Evolutionary conservation across 2,797 vertebrate genomes (phyloP).

Genomic region (Cynodonichthys magdalenae): DNA sequence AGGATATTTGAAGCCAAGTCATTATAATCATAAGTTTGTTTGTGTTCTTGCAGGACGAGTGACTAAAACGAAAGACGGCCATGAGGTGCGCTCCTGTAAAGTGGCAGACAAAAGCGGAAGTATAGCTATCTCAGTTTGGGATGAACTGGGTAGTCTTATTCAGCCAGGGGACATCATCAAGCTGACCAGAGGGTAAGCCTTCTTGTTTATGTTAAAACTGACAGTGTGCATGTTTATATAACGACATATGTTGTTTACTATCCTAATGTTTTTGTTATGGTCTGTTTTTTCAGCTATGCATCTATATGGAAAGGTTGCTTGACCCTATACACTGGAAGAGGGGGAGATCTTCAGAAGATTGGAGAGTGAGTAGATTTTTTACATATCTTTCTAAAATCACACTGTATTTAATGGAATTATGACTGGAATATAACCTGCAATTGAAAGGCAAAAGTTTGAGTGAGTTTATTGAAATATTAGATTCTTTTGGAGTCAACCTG

Average conservation of each 20-base stretch:
- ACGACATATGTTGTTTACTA: too few species aligned
- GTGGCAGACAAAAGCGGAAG: slow-evolving; percentile 97
- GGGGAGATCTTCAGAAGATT: slow-evolving; percentile 97
- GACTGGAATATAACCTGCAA: too few species aligned
- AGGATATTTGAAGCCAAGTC: too few species aligned
- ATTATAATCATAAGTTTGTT: not conserved
- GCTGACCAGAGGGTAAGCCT: slow-evolving; percentile 92
- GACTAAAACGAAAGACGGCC: slow-evolving; percentile 98
- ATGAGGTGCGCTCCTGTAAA: slow-evolving; percentile 97
- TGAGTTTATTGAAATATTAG: too few species aligned
- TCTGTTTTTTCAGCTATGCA: slow-evolving; percentile 86
- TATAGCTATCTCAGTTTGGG: slow-evolving; percentile 98
- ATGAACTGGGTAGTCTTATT: slow-evolving; percentile 94
- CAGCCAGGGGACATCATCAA: slow-evolving; percentile 97
- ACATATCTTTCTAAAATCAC: not conserved
- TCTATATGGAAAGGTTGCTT: slow-evolving; percentile 98
- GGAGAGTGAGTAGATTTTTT: slow-evolving; percentile 91
- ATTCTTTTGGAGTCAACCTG: too few species aligned
- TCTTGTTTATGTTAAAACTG: not conserved
- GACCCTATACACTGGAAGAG: slow-evolving; percentile 96
- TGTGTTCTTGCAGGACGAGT: slow-evolving; percentile 86
- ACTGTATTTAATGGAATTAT: too few species aligned
- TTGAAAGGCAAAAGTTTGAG: too few species aligned
- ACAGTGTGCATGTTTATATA: too few species aligned
- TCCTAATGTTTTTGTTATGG: not conserved